Evolutionary conservation across 1,140 invertebrate genomes (phyloP).

Genomic region (Drosophila truncata): DNA sequence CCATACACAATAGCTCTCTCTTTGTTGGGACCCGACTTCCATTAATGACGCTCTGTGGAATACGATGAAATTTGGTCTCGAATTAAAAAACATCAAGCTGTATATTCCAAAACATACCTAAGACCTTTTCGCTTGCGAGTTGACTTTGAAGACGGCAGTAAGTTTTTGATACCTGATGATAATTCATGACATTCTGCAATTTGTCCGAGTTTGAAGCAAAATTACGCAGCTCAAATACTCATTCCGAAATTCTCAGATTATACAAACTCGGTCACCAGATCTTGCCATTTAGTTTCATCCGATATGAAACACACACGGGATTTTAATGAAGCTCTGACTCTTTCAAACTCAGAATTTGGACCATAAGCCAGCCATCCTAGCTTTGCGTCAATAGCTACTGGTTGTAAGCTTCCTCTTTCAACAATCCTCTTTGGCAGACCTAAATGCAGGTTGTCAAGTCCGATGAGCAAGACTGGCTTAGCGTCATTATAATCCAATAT

Average conservation of each 20-base stretch:
- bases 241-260: conserved; percentile 1
- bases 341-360: neutral
- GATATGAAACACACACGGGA: neutral
- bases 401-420: neutral
- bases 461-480: neutral
- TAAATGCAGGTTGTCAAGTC: neutral
- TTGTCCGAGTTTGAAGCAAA: conserved; percentile 7
- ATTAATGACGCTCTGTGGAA: too few species aligned
- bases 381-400: too few species aligned
- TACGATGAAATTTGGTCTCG: too few species aligned
- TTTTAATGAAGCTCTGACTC: neutral
- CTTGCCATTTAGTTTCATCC: conserved; percentile 2
- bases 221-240: conserved; percentile 1
- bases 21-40: too few species aligned
- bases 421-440: neutral
- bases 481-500: neutral
- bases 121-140: neutral
- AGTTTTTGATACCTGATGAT: neutral
- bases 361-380: neutral
- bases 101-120: neutral
- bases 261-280: neutral
- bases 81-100: too few species aligned
- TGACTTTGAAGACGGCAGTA: neutral
- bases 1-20: too few species aligned
- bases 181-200: conserved; percentile 6